Evolutionary conservation across 2,797 vertebrate species (phyloP).

Genomic region (Zalophus californianus): DNA sequence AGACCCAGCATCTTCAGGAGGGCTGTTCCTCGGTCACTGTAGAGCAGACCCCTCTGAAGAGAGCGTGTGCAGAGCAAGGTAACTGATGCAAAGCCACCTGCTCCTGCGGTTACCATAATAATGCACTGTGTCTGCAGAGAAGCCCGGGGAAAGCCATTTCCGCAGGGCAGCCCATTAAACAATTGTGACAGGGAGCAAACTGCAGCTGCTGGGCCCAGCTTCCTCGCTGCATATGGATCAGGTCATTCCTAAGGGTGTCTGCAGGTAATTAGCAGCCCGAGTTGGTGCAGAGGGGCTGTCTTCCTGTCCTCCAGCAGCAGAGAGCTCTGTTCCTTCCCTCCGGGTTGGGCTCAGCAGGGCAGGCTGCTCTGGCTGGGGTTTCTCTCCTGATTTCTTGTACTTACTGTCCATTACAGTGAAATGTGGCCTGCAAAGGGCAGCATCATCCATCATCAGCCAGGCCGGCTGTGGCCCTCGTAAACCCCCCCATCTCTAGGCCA

Average conservation of each 20-base stretch:
- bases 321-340: conserved; percentile 39
- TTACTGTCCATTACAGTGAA: conserved; percentile 61
- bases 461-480: not conserved
- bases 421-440: not conserved
- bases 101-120: not conserved
- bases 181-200: conserved; percentile 70
- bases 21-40: not conserved
- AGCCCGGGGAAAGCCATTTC: conserved; percentile 71
- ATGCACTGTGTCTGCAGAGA: not conserved
- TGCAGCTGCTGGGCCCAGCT: conserved; percentile 71
- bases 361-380: not conserved
- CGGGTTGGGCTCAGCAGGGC: conserved; percentile 50
- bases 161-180: conserved; percentile 70
- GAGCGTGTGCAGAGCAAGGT: not conserved
- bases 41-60: not conserved
- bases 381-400: not conserved
- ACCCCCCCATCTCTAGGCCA: not conserved
- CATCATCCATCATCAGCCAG: not conserved
- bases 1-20: not conserved
- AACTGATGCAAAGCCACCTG: not conserved
- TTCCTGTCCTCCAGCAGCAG: conserved; percentile 48
- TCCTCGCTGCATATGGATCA: conserved; percentile 57
- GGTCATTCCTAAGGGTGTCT: conserved; percentile 32
- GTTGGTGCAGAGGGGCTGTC: conserved; percentile 12
- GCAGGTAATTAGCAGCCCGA: conserved; percentile 79